Conservation (phyloP, 2,888 invertebrate genomes). For the Thymelicus sylvestris region DNA sequence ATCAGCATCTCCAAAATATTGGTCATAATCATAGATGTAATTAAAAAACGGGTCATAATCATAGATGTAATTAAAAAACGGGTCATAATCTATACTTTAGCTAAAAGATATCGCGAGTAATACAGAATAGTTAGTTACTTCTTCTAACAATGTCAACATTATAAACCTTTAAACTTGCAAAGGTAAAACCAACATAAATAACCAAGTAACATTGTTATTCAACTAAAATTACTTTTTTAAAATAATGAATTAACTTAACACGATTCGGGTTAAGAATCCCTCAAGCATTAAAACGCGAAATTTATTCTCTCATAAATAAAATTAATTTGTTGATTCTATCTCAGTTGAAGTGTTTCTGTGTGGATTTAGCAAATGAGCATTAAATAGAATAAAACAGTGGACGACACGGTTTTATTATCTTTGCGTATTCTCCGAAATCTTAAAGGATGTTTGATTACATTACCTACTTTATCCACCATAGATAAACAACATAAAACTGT, state of each 20-base stretch:
- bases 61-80: no score
- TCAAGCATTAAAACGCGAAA: slow-evolving; percentile 14
- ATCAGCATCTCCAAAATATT: no score
- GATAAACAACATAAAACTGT: neutral
- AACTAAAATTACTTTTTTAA: neutral
- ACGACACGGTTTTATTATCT: slow-evolving; percentile 18
- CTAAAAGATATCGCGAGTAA: no score
- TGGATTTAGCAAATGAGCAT: slow-evolving; percentile 34
- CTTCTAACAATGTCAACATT: no score
- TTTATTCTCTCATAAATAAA: slow-evolving; percentile 36
- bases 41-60: no score
- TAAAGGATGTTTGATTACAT: slow-evolving; percentile 10
- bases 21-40: no score
- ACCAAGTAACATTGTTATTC: neutral
- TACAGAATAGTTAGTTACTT: no score
- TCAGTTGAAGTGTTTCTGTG: slow-evolving; percentile 34
- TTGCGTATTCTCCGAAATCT: slow-evolving; percentile 6
- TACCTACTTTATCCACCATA: slow-evolving; percentile 1
- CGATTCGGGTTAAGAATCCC: slow-evolving; percentile 25
- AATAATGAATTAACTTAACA: slow-evolving; percentile 14
- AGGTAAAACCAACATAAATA: neutral
- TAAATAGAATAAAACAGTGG: slow-evolving; percentile 34
- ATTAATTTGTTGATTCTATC: slow-evolving; percentile 37
- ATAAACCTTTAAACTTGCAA: neutral
- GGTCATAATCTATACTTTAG: no score